Base-by-base conservation (phyloP, 2,113 vertebrate species). In the Numenius arquata region DNA sequence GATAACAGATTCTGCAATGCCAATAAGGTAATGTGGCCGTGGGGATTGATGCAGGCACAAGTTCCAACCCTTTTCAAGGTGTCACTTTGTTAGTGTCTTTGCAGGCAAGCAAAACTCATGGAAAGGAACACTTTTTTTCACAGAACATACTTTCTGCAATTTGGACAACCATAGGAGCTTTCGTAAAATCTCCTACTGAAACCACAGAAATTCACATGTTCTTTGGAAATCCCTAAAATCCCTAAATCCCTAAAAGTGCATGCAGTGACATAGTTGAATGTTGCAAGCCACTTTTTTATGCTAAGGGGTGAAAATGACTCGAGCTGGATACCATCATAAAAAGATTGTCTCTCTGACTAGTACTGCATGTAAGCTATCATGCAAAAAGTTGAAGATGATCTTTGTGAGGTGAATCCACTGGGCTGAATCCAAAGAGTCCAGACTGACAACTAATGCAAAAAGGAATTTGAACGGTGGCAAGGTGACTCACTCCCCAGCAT, bases 1-100 rank as follows among this genome's bases (percentile, higher is more conserved):
- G 40, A 36, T n/a, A 52, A 58, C 50, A 62, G 61, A 32, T 66
- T 62, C 27, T 82, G 66, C 66, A 66, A 6, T 21, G 23, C 38
- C 74, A 58, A 18, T 66, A 66, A 66, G 20, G 65, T 30, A 36
- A 48, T 0, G 1, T n/a, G 45, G 45, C 55, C 3, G 0, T 23
- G 27, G 12, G 8, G 23, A 62, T 3, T 12, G 66, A 23, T 34
- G 22, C 7, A 22, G 36, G 29, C 3, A 38, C 36, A 58, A 18
- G 8, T 76, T 75, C 8, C 63, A 45, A 13, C 5, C 3, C 11
- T 70, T 85, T 74, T 50, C 55, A 81, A 70, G 50, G 40, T 45
- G 11, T 45, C 23, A 71, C 41, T 41, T 68, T 36, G 10, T 59
- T 65, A 73, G 21, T 63, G 63, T 21, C 45, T 59, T 73, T 68